Percentiles rank a stretch among this genome's conserved stretches.
Evolutionary conservation across 2,113 vertebrate genomes (phyloP).

Genomic region (Neotragus pygmaeus): DNA sequence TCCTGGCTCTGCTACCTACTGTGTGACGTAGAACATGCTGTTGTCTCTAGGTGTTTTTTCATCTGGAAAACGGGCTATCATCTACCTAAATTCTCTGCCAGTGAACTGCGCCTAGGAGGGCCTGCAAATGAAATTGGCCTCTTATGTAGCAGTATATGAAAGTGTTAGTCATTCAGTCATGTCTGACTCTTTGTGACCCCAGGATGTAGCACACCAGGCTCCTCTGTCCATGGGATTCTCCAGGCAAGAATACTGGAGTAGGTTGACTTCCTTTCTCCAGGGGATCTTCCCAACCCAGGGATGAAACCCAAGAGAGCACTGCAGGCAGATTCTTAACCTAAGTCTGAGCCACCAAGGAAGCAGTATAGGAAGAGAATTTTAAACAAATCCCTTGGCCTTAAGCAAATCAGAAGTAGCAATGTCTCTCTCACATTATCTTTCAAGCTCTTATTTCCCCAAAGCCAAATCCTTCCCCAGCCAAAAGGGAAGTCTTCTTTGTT

Average conservation of each 20-base stretch:
- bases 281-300: not conserved
- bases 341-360: not conserved
- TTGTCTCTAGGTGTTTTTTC: not conserved
- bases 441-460: not conserved
- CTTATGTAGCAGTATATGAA: not conserved
- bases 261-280: not conserved
- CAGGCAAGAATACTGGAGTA: not conserved
- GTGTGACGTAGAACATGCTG: not conserved
- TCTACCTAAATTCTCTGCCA: not conserved
- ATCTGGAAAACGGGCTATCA: not conserved
- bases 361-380: not conserved
- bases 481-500: conserved; percentile 10
- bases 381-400: not conserved
- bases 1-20: not conserved
- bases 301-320: not conserved
- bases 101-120: not conserved
- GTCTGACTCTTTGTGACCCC: not conserved
- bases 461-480: not conserved
- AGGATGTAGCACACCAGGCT: not conserved
- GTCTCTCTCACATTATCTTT: not conserved
- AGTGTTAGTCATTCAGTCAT: not conserved
- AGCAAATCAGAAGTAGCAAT: not conserved
- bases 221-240: not conserved
- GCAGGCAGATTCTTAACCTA: not conserved
- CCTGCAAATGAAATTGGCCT: not conserved